Conservation (phyloP, 92 coral and sea anemone genomes). For the Porites lobata region DNA sequence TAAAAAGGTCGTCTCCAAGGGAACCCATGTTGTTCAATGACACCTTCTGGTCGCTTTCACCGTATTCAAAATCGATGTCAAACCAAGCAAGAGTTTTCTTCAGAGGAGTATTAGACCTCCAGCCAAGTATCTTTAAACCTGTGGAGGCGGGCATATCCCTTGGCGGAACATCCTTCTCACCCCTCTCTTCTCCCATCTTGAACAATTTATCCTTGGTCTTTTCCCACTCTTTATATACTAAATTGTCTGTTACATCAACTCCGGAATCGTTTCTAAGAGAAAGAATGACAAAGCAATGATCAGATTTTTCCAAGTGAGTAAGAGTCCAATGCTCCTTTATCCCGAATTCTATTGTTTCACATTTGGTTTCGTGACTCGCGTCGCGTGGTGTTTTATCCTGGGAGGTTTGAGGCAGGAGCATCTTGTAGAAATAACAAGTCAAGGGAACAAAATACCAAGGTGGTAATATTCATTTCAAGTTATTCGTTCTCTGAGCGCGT, state of each 20-base stretch:
- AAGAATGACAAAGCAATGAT: background rate
- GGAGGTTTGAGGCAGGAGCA: too few species aligned
- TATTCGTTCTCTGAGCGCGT: too few species aligned
- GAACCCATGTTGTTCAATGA: slow-evolving; percentile 30
- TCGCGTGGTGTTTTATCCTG: too few species aligned
- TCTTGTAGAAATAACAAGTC: too few species aligned
- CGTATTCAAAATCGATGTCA: slow-evolving; percentile 25
- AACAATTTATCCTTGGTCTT: background rate
- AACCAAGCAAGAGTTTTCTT: slow-evolving; percentile 11
- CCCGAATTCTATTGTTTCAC: background rate
- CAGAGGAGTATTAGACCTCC: slow-evolving; percentile 12
- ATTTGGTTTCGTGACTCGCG: too few species aligned
- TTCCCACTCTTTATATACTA: slow-evolving; percentile 7
- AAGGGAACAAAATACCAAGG: too few species aligned
- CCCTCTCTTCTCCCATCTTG: slow-evolving; percentile 18
- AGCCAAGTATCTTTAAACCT: slow-evolving; percentile 14
- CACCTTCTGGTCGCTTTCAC: background rate
- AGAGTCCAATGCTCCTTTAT: background rate
- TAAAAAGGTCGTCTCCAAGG: slow-evolving; percentile 2
- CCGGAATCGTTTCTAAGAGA: slow-evolving; percentile 10
- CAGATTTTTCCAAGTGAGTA: background rate
- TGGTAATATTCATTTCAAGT: too few species aligned
- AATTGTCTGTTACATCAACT: background rate
- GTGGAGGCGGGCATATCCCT: slow-evolving; percentile 29
- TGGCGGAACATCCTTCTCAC: background rate